A percentile compares a stretch with the other conserved stretches of the same genome.
phyloP scores from a whole-genome alignment of 1,140 invertebrate genomes.

The Harpegnathos saltator region DNA sequence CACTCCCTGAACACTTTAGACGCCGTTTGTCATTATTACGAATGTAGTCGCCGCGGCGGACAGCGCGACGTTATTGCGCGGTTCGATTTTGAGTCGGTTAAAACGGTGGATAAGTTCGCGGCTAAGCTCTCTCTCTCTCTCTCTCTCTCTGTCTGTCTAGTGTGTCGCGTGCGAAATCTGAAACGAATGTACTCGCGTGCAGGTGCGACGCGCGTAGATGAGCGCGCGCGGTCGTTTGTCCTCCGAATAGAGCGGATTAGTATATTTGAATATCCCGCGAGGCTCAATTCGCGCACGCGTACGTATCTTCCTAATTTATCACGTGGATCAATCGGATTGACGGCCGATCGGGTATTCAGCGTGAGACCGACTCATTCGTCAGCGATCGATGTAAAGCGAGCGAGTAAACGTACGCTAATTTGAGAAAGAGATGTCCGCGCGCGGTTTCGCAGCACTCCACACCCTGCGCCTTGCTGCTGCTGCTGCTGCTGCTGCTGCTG shows the following conservation, averaged over 20 bases:
- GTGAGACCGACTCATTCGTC: neutral
- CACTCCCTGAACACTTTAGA: conserved; percentile 66
- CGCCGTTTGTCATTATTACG: conserved; percentile 73
- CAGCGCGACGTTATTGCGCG: conserved; percentile 35
- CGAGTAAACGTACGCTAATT: neutral
- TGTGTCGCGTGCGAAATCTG: conserved; percentile 39
- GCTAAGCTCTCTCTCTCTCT: conserved; percentile 47
- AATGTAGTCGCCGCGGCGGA: conserved; percentile 44
- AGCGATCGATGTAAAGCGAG: neutral
- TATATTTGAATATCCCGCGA: conserved; percentile 14
- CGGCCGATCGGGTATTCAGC: no score
- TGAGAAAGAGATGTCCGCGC: neutral
- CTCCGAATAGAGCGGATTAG: neutral
- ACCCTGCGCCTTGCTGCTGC: no score
- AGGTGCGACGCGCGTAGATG: conserved; percentile 49
- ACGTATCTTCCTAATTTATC: no score
- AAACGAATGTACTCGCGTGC: conserved; percentile 22
- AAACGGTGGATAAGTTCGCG: conserved; percentile 27
- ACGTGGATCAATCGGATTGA: no score
- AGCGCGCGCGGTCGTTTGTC: neutral
- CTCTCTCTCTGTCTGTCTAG: no score
- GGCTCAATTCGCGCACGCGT: no score
- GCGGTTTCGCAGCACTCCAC: no score
- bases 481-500: no score
- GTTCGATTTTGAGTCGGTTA: conserved; percentile 51